Percentiles rank a stretch among this genome's conserved stretches.
Conservation (phyloP, 2,113 vertebrate species). For the Neodontobutis hainanensis region DNA sequence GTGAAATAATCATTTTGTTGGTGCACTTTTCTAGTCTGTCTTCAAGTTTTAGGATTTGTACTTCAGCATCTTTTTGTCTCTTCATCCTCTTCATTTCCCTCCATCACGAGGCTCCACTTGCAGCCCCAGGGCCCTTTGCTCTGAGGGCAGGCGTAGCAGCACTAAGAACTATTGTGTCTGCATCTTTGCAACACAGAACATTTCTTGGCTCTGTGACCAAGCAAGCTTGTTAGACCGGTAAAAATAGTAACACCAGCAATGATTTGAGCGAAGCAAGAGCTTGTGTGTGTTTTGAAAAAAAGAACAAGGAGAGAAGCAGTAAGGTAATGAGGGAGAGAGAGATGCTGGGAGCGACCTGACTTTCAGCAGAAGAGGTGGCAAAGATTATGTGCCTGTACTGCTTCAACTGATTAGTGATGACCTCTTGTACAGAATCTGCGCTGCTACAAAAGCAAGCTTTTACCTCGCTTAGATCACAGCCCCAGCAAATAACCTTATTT, state of each 20-base stretch:
- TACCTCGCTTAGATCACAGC: constrained; percentile 18
- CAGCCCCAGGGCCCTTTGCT: constrained; percentile 33
- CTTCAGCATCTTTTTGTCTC: constrained; percentile 9
- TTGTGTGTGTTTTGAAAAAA: constrained; percentile 25
- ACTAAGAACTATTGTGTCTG: constrained; percentile 39
- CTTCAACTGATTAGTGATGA: constrained; percentile 55
- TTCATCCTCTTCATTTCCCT: constrained; percentile 3
- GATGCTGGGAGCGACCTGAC: constrained; percentile 15
- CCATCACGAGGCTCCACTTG: constrained; percentile 14
- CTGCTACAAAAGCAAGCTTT: constrained; percentile 18
- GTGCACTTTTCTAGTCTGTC: constrained; percentile 45
- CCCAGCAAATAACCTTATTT: not conserved
- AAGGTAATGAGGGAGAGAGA: constrained; percentile 43
- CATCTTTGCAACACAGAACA: constrained; percentile 45
- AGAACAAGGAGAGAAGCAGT: constrained; percentile 15
- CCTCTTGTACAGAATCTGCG: constrained; percentile 29
- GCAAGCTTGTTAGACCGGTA: constrained; percentile 68
- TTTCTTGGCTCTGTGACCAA: constrained; percentile 56
- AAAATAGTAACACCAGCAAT: constrained; percentile 65
- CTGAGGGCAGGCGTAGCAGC: constrained; percentile 35
- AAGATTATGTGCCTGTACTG: constrained; percentile 49
- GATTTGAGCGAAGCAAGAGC: constrained; percentile 50
- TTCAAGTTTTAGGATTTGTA: constrained; percentile 47
- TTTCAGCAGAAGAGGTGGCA: constrained; percentile 50
- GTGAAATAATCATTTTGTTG: not conserved